Evolutionary conservation across 1,140 invertebrate species (phyloP).

Genomic region (Conus ventricosus): DNA sequence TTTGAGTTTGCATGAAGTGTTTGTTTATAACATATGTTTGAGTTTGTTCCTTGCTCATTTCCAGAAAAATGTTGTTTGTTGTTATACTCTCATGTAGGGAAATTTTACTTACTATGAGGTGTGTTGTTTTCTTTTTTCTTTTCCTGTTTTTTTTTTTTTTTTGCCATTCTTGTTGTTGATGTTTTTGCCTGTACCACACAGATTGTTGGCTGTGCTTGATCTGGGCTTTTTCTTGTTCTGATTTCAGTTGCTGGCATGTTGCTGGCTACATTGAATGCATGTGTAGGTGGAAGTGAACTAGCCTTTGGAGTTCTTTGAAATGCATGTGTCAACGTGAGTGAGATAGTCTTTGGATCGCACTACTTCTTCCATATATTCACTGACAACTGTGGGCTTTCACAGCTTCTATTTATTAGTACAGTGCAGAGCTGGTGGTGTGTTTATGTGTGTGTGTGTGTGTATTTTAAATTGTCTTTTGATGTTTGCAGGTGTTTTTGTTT

Average conservation of each 20-base stretch:
- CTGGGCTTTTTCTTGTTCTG: neutral
- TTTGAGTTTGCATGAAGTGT: too few species aligned
- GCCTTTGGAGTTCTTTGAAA: too few species aligned
- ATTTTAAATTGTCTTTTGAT: neutral
- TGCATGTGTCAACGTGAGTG: too few species aligned
- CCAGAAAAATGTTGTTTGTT: neutral
- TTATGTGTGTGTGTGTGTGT: neutral
- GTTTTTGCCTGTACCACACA: neutral
- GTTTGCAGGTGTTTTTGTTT: neutral
- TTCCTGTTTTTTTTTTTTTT: neutral
- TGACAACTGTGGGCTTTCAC: too few species aligned
- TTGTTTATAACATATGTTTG: neutral
- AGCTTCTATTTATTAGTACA: too few species aligned
- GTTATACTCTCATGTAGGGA: neutral
- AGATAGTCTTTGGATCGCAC: too few species aligned
- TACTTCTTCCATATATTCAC: too few species aligned
- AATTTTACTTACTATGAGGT: neutral
- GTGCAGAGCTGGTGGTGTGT: neutral
- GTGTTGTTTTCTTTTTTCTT: neutral
- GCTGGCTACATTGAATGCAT: slow-evolving; percentile 1
- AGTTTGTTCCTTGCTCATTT: neutral
- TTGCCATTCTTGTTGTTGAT: neutral
- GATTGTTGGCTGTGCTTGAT: neutral
- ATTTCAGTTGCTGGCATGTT: slow-evolving; percentile 12
- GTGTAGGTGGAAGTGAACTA: neutral